Base-by-base conservation (phyloP, 2,113 vertebrate genomes). In the Puma concolor region DNA sequence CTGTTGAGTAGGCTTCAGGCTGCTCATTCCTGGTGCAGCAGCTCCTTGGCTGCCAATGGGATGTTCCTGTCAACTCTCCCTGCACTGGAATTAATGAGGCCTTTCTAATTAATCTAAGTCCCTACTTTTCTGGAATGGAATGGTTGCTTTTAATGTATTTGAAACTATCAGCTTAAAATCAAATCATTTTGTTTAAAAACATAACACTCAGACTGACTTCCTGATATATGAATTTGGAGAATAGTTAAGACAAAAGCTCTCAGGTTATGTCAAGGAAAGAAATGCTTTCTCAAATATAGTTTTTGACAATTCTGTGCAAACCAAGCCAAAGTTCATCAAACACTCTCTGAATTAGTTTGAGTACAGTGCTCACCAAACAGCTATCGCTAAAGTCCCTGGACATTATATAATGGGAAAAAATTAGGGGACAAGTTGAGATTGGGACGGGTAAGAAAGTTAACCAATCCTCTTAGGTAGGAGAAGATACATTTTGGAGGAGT, bases 51-150 rank as follows among this genome's bases (percentile, higher is more conserved):
- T 25, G 15, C 69, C 72, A 57, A 72, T 33, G 23, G 60, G 92
- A 72, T 5, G 0, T 8, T 84, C 72, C 72, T 63, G 66, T 71
- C 29, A 77, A 48, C 4, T 41, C 7, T 21, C 25, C 10, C n/a
- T 33, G n/a, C 79, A 16, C 23, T 7, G 52, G 33, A 95, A 96
- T 79, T 36, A 92, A 92, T 89, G 74, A 89, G 82, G 60, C 54
- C 60, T 94, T 91, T 87, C 97, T 97, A 91, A 96, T 97, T 91
- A 85, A 89, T 91, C 83, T 89, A 17, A 17, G 71, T 54, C 29
- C n/a, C 89, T 80, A 80, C 77, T 80, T 82, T 82, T n/a, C 71
- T 72, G 44, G 60, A 91, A 77, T 15, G 91, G 52, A 57, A 19
- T 87, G 80, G 19, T 44, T 67, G 48, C 52, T 94, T 96, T 57